Evolutionary conservation across 1,140 invertebrate species (phyloP), one percentile per base, ranked within the genome.

Genomic region (Akabosia matsudoensis): DNA sequence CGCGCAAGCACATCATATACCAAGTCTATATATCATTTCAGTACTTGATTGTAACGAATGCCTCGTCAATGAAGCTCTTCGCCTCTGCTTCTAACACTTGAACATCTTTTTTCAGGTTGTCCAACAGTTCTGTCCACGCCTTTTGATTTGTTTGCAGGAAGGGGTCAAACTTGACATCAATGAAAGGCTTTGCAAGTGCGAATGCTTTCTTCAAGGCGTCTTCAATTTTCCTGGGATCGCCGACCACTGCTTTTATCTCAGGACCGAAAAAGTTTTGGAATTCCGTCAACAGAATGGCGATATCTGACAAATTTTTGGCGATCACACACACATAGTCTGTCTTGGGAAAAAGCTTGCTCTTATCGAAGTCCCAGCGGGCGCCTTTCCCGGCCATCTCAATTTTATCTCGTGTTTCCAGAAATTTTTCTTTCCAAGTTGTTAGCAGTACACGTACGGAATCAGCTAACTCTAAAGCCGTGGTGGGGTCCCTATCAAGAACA

Each of bases 311-410:
- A 83, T 96, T 91, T 28, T 88, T 75, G 85, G 79, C 92, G 92
- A 96, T 92, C 16, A 79, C 78, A 16, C 89, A 89, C 79, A 95
- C 91, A 82, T 96, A 94, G 82, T 96, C 93, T 0, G 93, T 93
- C 70, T 90, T 88, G 10, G 90, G 90, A 83, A 97, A 97, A 0
- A 97, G 85, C 61, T 88, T 87, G 13, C 88, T 89, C 77, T 91
- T 89, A 82, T 96, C 92, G 84, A 97, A 97, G 84, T 97, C 95
- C 95, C 95, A 97, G 18, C 94, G 88, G 13, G 88, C 88, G 1
- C 92, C 92, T 80, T 92, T 92, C 0, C 92, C 92, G 0, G 91
- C 91, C 1, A 89, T 82, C 84, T 97, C 95, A 78, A 97, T 96
- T 77, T 90, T 90, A 22, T 90, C 86, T 31, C 94, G 85, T 0